phyloP scores from a whole-genome alignment of 2,797 vertebrate species.

The Simalia tracyae region DNA sequence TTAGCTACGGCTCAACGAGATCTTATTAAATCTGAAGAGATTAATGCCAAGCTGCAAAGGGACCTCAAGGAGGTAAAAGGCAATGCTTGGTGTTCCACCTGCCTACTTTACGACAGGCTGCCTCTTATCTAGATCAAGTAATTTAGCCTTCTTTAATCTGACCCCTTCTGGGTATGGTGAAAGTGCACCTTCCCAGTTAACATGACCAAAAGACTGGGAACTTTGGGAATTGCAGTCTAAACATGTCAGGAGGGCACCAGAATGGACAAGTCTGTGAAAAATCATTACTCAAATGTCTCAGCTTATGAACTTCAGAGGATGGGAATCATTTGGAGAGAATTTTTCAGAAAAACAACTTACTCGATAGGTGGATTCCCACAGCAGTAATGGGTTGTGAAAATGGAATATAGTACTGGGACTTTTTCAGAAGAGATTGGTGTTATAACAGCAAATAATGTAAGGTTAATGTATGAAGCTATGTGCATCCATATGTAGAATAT shows the following conservation, averaged over 20 bases:
- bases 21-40: conserved; percentile 86
- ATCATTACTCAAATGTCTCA: not conserved
- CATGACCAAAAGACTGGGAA: not conserved
- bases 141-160: no score
- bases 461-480: not conserved
- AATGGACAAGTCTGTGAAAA: not conserved
- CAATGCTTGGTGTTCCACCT: not conserved
- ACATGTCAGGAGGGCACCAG: not conserved
- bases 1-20: conserved; percentile 86
- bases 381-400: not conserved
- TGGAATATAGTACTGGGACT: not conserved
- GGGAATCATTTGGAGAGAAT: not conserved
- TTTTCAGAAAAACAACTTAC: not conserved
- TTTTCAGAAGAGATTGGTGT: not conserved
- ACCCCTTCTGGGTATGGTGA: not conserved
- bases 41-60: conserved; percentile 88
- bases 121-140: not conserved
- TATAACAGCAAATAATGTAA: not conserved
- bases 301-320: not conserved
- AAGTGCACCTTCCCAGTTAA: not conserved
- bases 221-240: not conserved
- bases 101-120: not conserved
- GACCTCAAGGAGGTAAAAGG: conserved; percentile 88
- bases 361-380: no score
- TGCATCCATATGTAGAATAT: not conserved